Base-by-base conservation (phyloP, 2,888 invertebrate genomes). In the Sarcophaga rosellei region DNA sequence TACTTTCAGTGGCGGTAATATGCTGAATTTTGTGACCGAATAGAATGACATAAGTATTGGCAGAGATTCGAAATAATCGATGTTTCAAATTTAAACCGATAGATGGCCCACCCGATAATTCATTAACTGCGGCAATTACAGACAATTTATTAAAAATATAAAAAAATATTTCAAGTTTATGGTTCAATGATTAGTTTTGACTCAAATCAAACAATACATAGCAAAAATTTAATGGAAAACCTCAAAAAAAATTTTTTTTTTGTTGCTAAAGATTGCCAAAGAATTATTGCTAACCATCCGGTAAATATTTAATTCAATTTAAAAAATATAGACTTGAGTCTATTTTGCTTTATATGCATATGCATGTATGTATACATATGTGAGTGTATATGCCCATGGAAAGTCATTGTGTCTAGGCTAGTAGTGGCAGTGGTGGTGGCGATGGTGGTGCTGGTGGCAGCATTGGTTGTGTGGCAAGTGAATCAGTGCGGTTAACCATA, bases 91-190 rank as follows among this genome's bases (percentile, higher is more conserved):
- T 35, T 35, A 35, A 35, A 35, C 8, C 35, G 10, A 35, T 35
- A 35, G 2, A 35, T 10, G 8, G 35, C 35, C 35, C 8, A 35
- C 10, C 35, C 10, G 35, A 10, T 35, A 35, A 35, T 35, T 10
- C 35, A 10, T 35, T 8, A 35, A 35, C 2, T 35, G 35, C 10
- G 8, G 35, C 35, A 35, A 35, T 35, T 35, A 35, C 8, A 35
- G 35, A 35, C 8, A 35, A 35, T 35, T 3, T 4, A 53, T 25
- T 47, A 59, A n/a, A n/a, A 3, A 53, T 57, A 23, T 8, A 6
- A 69, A 53, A 53, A 68, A 73, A 57, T 79, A 35, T 86, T 80
- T 86, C 70, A 86, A 86, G 86, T 86, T 86, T 79, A 86, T 76
- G 83, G 82, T 80, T 85, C 70, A 85, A 74, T 85, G 61, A 85